These are phyloP conservation scores for Siniperca chuatsi DNA, from an alignment of 2,113 vertebrate genomes.

Conservation along the genomic window DNA sequence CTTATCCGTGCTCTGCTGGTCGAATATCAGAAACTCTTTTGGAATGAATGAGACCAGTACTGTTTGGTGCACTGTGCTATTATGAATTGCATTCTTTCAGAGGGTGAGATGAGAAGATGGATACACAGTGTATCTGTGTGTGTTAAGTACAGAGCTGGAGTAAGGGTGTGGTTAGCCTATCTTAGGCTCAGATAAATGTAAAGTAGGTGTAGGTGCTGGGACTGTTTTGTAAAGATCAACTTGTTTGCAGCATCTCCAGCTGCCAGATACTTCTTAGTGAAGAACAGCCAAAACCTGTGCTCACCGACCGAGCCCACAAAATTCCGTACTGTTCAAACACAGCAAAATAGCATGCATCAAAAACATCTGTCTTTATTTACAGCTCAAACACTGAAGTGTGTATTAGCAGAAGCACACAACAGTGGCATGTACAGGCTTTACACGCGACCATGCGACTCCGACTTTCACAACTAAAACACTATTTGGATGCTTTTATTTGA, in stretches of 20 bases:
- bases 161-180: neutral
- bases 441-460: neutral
- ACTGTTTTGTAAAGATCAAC: neutral
- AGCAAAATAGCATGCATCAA: neutral
- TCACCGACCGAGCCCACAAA: neutral
- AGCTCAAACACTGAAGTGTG: neutral
- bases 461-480: neutral
- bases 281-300: neutral
- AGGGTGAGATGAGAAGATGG: neutral
- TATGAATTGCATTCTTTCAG: neutral
- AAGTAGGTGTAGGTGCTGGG: too few species aligned
- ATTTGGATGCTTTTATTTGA: neutral
- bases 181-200: neutral
- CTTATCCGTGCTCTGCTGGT: neutral
- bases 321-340: neutral
- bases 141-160: neutral
- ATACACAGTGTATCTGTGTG: neutral
- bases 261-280: neutral
- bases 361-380: neutral
- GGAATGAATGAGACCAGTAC: neutral
- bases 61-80: neutral
- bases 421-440: neutral
- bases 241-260: neutral
- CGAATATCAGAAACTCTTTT: neutral
- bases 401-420: neutral